Evolutionary conservation across 2,888 invertebrate species (phyloP).

Genomic region (Lissocephala sabroskyi): DNA sequence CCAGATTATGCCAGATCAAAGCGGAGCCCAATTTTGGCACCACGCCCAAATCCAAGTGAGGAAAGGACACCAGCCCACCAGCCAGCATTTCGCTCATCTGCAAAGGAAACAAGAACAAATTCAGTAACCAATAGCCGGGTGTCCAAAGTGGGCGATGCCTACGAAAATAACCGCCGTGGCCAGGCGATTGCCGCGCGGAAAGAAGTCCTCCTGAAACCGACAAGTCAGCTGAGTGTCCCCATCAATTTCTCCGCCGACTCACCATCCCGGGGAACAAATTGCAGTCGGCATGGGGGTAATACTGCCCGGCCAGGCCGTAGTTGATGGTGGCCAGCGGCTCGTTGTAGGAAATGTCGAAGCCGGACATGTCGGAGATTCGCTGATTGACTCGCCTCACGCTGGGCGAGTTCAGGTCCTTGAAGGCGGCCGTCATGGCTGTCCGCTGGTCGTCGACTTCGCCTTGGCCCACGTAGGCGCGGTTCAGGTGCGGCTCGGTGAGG

Average conservation of each 20-base stretch:
- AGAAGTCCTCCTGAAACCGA: background rate
- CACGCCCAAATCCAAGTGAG: constrained; percentile 16
- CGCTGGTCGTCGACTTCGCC: background rate
- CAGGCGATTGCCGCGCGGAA: constrained; percentile 11
- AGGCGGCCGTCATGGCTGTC: background rate
- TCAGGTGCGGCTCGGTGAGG: background rate
- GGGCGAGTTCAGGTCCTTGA: background rate
- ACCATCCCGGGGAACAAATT: too few species aligned
- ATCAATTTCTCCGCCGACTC: too few species aligned
- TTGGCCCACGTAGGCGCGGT: background rate
- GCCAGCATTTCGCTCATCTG: constrained; percentile 23
- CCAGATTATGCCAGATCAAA: constrained; percentile 23
- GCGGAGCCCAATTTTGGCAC: constrained; percentile 17
- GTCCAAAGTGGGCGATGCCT: constrained; percentile 22
- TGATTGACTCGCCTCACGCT: constrained; percentile 2
- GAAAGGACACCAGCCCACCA: constrained; percentile 28
- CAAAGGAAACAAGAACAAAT: background rate
- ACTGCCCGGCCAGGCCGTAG: constrained; percentile 23
- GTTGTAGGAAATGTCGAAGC: constrained; percentile 7
- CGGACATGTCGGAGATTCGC: constrained; percentile 25
- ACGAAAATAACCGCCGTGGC: constrained; percentile 28
- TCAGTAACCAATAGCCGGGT: background rate
- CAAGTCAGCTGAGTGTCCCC: too few species aligned
- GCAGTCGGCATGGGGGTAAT: constrained; percentile 23
- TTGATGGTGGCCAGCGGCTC: constrained; percentile 9